A percentile compares a stretch with the other conserved stretches of the same genome.
These are phyloP conservation scores for Bradypodion ventrale DNA, from an alignment of 2,797 vertebrate genomes.

Conservation along the genomic window DNA sequence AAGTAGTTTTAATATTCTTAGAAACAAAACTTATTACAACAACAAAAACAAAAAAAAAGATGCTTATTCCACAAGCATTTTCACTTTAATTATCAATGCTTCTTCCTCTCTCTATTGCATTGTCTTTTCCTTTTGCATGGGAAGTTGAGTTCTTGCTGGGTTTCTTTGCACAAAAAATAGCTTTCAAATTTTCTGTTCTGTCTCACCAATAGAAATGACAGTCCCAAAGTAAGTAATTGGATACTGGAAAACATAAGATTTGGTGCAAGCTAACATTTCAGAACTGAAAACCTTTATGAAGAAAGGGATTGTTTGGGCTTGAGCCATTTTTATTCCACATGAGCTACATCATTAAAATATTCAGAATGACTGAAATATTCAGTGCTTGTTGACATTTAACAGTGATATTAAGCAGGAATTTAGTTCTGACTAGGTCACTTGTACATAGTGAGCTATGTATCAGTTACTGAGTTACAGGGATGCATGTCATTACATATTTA, in stretches of 20 bases:
- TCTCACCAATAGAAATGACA: constrained; percentile 58
- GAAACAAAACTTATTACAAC: constrained; percentile 51
- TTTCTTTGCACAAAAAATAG: constrained; percentile 58
- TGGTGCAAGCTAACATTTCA: constrained; percentile 21
- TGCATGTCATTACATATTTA: too few species aligned
- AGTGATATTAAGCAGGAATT: not conserved
- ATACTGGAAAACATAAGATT: constrained; percentile 40
- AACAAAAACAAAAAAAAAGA: constrained; percentile 45
- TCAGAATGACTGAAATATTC: not conserved
- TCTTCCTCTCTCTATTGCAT: constrained; percentile 36
- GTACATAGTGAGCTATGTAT: not conserved
- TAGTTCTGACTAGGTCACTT: not conserved
- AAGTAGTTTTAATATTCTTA: constrained; percentile 51
- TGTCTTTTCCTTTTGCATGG: constrained; percentile 48
- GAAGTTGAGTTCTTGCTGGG: constrained; percentile 49
- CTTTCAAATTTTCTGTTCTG: constrained; percentile 57
- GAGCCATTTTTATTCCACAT: not conserved
- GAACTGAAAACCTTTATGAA: not conserved
- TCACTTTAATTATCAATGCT: constrained; percentile 63
- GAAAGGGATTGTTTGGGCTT: constrained; percentile 12
- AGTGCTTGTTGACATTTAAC: not conserved
- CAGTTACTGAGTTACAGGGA: not conserved
- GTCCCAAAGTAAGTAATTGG: constrained; percentile 15
- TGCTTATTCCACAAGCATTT: constrained; percentile 57
- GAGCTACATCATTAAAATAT: not conserved